Conservation (phyloP, 2,113 vertebrate genomes). For the Theristicus caerulescens region DNA sequence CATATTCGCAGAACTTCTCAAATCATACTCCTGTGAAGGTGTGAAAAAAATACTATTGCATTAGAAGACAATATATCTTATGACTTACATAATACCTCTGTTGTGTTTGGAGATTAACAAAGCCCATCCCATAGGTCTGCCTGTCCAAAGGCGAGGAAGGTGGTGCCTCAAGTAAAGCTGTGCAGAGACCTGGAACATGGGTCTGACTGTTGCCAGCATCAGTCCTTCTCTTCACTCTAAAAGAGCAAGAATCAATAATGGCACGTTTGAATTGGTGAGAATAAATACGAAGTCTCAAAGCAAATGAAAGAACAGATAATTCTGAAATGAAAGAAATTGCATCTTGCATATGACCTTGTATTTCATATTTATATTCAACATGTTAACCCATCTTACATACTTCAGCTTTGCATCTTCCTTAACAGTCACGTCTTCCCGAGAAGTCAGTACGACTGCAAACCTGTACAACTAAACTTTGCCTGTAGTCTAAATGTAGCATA, state of each 20-base stretch:
- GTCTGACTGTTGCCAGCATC: not conserved
- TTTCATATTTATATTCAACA: not conserved
- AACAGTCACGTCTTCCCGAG: not conserved
- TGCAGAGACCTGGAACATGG: not conserved
- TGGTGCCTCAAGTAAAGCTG: not conserved
- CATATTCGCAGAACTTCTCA: not conserved
- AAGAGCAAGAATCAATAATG: not conserved
- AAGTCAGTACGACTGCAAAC: not conserved
- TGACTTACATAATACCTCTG: not conserved
- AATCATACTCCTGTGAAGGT: not conserved
- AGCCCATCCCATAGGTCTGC: not conserved
- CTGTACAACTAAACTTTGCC: not conserved
- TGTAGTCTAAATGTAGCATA: not conserved
- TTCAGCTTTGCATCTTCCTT: not conserved
- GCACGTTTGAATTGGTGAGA: not conserved
- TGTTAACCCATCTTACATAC: not conserved
- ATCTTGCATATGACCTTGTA: not conserved
- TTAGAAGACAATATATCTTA: not conserved
- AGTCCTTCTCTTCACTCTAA: not conserved
- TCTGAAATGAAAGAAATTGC: not conserved
- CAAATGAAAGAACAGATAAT: not conserved
- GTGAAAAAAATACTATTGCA: not conserved
- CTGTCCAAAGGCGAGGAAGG: not conserved
- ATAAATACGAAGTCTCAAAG: not conserved
- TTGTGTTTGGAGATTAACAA: not conserved